Evolutionary conservation across 1,140 invertebrate species (phyloP), one percentile per base, ranked within the genome.

Genomic region (Diprion similis): DNA sequence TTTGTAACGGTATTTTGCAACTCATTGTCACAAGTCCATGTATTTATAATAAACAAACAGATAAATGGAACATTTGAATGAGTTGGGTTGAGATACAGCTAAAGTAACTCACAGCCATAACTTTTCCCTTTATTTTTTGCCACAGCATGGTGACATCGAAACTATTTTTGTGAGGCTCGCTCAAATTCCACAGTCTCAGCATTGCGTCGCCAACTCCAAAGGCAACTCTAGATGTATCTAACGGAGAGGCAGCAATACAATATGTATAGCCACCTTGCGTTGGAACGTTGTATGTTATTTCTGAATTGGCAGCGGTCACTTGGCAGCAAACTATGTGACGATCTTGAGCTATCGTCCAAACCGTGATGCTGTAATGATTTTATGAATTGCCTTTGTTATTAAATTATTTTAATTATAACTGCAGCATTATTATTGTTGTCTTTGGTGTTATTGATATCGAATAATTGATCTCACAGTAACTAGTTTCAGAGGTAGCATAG

Each of bases 71-170:
- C 2, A 37, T 59, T 59, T 59, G 51, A 17, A 13, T 59, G 51
- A 37, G 24, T 37, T 37, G 24, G 24, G 6, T 37, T 37, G 24
- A 37, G 51, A 13, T 8, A 59, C 2, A 13, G 69, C 70, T 66
- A 68, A 73, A 72, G 46, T 75, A 46, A 86, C 87, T 89, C 86
- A 94, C 89, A 13, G 90, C 82, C 72, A 92, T 90, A 48, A 96
- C 91, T 88, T 94, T 94, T 18, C 91, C 91, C 79, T 91, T 92
- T 10, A 95, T 92, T 74, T 93, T 93, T 76, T 94, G 91, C 91
- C 93, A 94, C 46, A 92, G 87, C 13, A 77, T 79, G 0, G 81
- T 81, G 46, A 93, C 84, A 70, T 90, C 87, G 72, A 91, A 87
- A 46, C 73, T 78, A 73, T 86, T 89, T 65, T 83, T 81, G 76